Conservation (phyloP, 23 tunicate species). For the Clavelina lepadiformis region DNA sequence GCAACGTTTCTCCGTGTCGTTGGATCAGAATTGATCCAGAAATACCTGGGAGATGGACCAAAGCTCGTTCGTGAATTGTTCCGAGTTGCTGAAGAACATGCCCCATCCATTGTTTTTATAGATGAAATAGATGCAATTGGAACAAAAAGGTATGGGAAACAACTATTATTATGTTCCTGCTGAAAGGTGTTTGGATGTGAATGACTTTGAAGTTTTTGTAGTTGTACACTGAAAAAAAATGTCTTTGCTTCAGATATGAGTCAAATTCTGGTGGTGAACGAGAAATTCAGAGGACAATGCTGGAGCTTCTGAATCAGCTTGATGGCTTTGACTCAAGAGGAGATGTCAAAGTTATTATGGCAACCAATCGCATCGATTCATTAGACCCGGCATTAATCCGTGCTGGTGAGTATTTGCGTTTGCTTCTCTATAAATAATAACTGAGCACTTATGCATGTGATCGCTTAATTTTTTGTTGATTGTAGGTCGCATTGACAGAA, state of each 20-base stretch:
- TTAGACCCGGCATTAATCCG: slow-evolving; percentile 96
- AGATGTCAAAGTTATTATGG: slow-evolving; percentile 98
- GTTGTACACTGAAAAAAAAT: no score
- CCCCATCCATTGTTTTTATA: slow-evolving; percentile 97
- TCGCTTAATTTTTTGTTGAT: not conserved
- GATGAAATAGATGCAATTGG: slow-evolving; percentile 99
- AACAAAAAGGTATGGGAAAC: slow-evolving; percentile 64
- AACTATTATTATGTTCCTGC: not conserved
- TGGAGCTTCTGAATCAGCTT: slow-evolving; percentile 88
- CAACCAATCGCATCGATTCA: slow-evolving; percentile 92
- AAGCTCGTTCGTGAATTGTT: slow-evolving; percentile 94
- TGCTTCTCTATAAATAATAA: not conserved
- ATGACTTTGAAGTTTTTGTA: no score
- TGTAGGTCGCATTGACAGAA: slow-evolving; percentile 91
- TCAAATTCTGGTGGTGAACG: slow-evolving; percentile 99
- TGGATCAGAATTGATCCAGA: slow-evolving; percentile 95
- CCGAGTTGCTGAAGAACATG: slow-evolving; percentile 96
- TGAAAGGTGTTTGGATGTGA: not conserved
- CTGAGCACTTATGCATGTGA: not conserved
- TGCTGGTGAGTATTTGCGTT: slow-evolving; percentile 39
- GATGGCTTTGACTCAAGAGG: slow-evolving; percentile 98
- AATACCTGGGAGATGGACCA: slow-evolving; percentile 96
- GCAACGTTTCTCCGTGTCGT: slow-evolving; percentile 93
- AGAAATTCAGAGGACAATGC: slow-evolving; percentile 97
- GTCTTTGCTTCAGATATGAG: slow-evolving; percentile 79